These are phyloP conservation scores for Sylvilagus floridanus DNA, from an alignment of 2,797 vertebrate genomes.

Conservation along the genomic window DNA sequence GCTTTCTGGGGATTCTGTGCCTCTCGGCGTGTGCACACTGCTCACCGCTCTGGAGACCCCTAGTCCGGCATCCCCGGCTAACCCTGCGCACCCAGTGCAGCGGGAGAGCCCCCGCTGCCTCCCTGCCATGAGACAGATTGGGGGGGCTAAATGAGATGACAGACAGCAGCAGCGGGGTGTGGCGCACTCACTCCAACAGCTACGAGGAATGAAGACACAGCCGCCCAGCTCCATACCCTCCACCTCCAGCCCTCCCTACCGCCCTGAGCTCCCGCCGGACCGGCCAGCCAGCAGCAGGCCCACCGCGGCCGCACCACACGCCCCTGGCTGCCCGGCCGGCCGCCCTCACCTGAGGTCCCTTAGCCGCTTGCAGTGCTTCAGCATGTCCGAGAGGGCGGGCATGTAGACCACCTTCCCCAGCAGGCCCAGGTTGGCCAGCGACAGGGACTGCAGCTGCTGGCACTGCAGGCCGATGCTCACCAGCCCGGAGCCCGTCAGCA, in stretches of 20 bases:
- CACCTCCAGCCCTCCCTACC: fast-evolving
- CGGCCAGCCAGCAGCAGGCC: background rate
- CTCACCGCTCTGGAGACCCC: background rate
- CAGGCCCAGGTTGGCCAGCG: constrained; percentile 95
- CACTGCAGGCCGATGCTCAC: constrained; percentile 91
- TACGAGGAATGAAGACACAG: fast-evolving
- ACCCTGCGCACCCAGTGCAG: background rate
- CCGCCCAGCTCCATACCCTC: background rate
- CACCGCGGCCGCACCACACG: fast-evolving
- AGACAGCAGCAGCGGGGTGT: fast-evolving
- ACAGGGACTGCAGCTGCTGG: constrained; percentile 92
- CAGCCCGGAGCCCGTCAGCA: constrained; percentile 94
- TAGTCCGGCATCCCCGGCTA: background rate
- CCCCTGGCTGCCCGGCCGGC: fast-evolving
- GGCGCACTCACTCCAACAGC: fast-evolving
- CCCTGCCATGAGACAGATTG: background rate
- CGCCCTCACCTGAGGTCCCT: constrained; percentile 92
- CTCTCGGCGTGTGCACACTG: too few relatives aligned
- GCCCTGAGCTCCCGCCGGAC: fast-evolving
- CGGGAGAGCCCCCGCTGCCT: too few relatives aligned
- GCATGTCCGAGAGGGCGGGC: constrained; percentile 92
- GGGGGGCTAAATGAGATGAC: background rate
- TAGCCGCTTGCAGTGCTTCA: constrained; percentile 92
- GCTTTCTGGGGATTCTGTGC: too few relatives aligned
- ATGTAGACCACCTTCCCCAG: constrained; percentile 95